These are phyloP conservation scores for Lanius collurio DNA, from an alignment of 2,113 vertebrate species.

Conservation along the genomic window DNA sequence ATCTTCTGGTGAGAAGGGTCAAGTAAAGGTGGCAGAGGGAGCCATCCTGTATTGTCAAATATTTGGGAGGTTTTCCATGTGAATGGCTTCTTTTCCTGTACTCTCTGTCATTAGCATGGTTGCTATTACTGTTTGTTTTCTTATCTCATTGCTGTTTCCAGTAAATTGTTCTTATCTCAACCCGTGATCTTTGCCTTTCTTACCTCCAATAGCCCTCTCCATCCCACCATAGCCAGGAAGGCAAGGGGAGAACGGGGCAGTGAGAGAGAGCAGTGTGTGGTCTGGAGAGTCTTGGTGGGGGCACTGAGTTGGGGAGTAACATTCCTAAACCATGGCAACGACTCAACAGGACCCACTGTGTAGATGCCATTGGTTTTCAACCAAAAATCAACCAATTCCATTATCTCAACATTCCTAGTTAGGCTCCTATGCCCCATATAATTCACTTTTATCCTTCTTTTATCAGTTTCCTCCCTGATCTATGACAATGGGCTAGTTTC, in stretches of 20 bases:
- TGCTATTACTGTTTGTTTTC: background rate
- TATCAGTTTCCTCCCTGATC: background rate
- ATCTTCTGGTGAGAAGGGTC: background rate
- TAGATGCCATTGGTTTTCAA: background rate
- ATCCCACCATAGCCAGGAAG: background rate
- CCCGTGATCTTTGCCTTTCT: background rate
- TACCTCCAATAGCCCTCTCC: background rate
- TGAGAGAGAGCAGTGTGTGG: background rate
- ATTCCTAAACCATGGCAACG: background rate
- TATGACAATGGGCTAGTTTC: background rate
- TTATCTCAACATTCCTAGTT: background rate
- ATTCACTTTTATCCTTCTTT: background rate
- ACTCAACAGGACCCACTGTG: background rate
- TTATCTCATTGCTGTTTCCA: background rate
- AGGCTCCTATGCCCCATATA: background rate
- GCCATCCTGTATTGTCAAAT: background rate
- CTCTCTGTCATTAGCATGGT: background rate
- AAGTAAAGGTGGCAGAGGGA: background rate
- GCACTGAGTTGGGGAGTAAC: background rate
- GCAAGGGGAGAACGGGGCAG: accelerated
- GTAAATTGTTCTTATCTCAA: background rate
- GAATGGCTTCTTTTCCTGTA: background rate
- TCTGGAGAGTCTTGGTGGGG: background rate
- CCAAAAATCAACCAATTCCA: background rate
- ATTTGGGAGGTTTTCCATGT: accelerated